phyloP scores from a whole-genome alignment of 2,797 vertebrate genomes.

The Amphiprion clarkii region DNA sequence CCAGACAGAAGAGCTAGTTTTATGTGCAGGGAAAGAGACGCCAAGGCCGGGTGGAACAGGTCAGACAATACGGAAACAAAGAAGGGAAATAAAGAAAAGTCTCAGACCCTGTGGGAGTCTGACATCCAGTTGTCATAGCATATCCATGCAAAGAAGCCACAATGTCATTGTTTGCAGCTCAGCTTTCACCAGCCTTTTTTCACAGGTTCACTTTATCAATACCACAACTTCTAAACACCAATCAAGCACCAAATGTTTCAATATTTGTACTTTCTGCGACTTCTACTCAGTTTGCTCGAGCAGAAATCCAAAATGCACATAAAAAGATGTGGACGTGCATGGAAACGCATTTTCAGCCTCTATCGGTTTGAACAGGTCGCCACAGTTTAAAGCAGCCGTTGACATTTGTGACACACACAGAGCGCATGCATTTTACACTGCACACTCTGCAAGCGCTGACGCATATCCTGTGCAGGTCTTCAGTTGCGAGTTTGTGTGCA shows the following conservation, averaged over 20 bases:
- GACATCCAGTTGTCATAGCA: too few relatives aligned
- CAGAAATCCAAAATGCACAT: neutral
- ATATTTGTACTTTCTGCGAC: neutral
- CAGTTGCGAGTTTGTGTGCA: neutral
- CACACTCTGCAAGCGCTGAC: constrained; percentile 16
- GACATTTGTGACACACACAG: constrained; percentile 28
- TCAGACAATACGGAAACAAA: too few relatives aligned
- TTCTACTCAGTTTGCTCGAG: neutral
- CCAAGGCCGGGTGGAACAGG: too few relatives aligned
- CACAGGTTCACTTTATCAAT: too few relatives aligned
- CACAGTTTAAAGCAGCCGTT: constrained; percentile 29
- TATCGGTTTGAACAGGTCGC: constrained; percentile 11
- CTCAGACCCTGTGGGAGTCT: too few relatives aligned
- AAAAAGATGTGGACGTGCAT: neutral
- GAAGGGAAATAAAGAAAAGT: too few relatives aligned
- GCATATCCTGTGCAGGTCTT: constrained; percentile 23
- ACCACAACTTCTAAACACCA: neutral
- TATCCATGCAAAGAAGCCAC: too few relatives aligned
- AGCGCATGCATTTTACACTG: neutral
- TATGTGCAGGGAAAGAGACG: neutral
- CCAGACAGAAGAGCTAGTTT: neutral
- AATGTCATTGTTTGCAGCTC: too few relatives aligned
- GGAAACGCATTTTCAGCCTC: neutral
- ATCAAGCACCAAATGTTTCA: neutral
- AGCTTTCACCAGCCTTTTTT: too few relatives aligned